Conservation (phyloP, 2,797 vertebrate genomes). For the Hemibagrus guttatus region DNA sequence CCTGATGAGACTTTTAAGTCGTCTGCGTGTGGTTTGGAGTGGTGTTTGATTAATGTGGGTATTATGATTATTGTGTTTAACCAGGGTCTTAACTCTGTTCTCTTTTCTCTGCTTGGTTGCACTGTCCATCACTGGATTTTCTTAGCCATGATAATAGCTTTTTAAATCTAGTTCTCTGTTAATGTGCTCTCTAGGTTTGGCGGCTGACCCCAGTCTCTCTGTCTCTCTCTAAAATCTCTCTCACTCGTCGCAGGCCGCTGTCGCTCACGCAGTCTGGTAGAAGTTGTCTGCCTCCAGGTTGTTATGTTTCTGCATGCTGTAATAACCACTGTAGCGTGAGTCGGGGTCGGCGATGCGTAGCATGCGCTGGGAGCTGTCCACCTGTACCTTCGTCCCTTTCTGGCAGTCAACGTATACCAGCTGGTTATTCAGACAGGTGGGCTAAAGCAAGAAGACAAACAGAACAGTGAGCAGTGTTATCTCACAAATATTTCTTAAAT, state of each 20-base stretch:
- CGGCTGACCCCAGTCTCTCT: conserved; percentile 46
- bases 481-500: not conserved
- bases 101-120: conserved; percentile 41
- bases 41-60: conserved; percentile 46
- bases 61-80: conserved; percentile 50
- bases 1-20: conserved; percentile 50
- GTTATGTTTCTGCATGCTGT: conserved; percentile 92
- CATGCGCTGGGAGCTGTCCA: conserved; percentile 84
- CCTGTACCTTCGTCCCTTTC: conserved; percentile 84
- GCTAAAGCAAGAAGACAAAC: conserved; percentile 65
- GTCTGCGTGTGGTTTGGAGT: conserved; percentile 48
- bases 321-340: conserved; percentile 88
- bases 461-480: conserved; percentile 12
- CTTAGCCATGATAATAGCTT: conserved; percentile 35
- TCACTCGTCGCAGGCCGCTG: conserved; percentile 61
- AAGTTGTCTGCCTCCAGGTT: conserved; percentile 88
- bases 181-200: conserved; percentile 48
- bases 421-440: conserved; percentile 87
- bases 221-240: conserved; percentile 36
- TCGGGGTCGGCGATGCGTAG: conserved; percentile 88
- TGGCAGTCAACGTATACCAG: conserved; percentile 87
- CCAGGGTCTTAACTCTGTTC: conserved; percentile 46
- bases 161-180: conserved; percentile 38
- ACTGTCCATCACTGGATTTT: conserved; percentile 53
- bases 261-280: conserved; percentile 88